Base-by-base conservation (phyloP, 2,113 vertebrate species). In the Marmota monax region DNA sequence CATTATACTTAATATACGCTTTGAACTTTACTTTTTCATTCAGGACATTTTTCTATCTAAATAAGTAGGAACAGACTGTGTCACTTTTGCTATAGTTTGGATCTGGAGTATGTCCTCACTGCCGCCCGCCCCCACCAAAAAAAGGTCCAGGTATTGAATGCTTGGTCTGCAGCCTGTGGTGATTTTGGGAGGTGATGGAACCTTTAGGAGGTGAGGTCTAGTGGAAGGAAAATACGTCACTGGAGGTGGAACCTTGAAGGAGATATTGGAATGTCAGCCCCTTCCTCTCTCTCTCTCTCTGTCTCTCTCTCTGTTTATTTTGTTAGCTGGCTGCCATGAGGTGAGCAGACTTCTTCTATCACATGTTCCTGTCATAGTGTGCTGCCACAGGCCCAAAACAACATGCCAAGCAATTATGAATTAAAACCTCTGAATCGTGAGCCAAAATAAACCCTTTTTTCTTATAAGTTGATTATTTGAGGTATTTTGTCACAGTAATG, bases 11-110 rank as follows among this genome's bases (percentile, higher is more conserved):
- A 79, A 13, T 69, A 51, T 5, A 39, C n/a, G 34, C 37, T 92
- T 56, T 56, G 58, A 51, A 80, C 23, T 42, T 95, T 63, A 79
- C 61, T 16, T 45, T 72, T 87, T 90, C n/a, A 72, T 13, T 86
- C 77, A 78, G 61, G 13, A 42, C 13, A n/a, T 84, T 93, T 87
- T 94, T 92, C 85, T 84, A 63, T 80, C 79, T 37, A 84, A 63
- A 3, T 5, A 84, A 53, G 1, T 25, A 73, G 23, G 13, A 84
- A 84, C 84, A 70, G 67, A 74, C 22, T 67, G 5, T 29, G 63
- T 61, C 53, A 16, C 34, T 63, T n/a, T 61, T 56, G 1, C 67
- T n/a, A 70, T 17, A 70, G 14, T 70, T 70, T 70, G 34, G 67
- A 18, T 70, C 32, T 18, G 67, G 6, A 34, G 34, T 70, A 18